A percentile compares a stretch with the other conserved stretches of the same genome.
Conservation (phyloP, 2,113 vertebrate genomes). For the Tinamus guttatus region DNA sequence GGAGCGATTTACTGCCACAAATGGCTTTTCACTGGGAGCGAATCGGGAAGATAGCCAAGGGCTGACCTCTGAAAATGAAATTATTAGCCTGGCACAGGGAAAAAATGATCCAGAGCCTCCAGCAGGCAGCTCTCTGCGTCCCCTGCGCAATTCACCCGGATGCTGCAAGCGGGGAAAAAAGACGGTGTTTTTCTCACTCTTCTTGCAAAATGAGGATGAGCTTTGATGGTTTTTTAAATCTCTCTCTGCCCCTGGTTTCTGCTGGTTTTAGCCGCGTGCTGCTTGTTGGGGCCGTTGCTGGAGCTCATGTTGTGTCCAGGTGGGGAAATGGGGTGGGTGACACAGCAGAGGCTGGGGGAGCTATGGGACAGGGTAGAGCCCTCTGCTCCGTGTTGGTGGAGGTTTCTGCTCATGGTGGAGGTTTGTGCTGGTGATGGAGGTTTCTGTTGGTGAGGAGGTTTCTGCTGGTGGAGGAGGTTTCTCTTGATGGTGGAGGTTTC, state of each 20-base stretch:
- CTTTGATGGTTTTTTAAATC: neutral
- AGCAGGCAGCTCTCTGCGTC: neutral
- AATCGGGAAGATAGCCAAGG: neutral
- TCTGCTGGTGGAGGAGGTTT: no score
- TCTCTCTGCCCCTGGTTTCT: neutral
- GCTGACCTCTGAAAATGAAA: constrained; percentile 23
- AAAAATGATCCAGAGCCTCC: neutral
- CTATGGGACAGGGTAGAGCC: neutral
- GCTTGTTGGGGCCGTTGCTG: neutral
- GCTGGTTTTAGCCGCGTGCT: neutral
- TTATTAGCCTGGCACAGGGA: constrained; percentile 12
- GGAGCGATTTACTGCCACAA: neutral
- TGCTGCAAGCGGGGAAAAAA: constrained; percentile 15
- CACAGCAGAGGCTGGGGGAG: neutral
- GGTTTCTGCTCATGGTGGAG: no score
- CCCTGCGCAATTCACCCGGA: neutral
- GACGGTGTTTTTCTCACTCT: neutral
- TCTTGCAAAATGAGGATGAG: neutral
- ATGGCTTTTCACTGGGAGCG: neutral
- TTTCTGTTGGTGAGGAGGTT: no score
- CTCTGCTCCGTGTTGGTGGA: no score
- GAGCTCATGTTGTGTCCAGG: fast-evolving
- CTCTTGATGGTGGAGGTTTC: no score
- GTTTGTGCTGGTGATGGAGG: no score
- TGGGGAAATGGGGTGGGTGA: neutral